Evolutionary conservation across 1,140 invertebrate species (phyloP), one percentile per base, ranked within the genome.

Genomic region (Drosophila aff.): DNA sequence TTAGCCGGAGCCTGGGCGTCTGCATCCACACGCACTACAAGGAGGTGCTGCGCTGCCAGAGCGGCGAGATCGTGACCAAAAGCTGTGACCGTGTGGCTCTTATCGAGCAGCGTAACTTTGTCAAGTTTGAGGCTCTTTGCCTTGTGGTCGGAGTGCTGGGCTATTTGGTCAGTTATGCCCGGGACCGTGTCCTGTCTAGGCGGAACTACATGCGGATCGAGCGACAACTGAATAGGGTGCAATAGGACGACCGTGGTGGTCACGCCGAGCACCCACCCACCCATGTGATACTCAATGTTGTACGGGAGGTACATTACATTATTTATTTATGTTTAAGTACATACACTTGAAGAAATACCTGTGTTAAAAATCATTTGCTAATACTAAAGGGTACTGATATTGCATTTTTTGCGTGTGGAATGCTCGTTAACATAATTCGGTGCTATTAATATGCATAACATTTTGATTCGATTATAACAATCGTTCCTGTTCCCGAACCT

Each of bases 121-220:
- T 97, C 95, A 96, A 96, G 83, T 98, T 98, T 92, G 96, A 97
- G 87, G 94, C 94, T 15, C 95, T 96, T 69, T 96, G 96, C 93
- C 96, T 97, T 81, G 91, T 95, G 0, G 60, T 96, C 36, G 95
- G 95, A 11, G 72, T 97, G 96, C 28, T 95, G 91, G 63, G 64
- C 81, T 92, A 91, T 31, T 61, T 91, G 16, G 57, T 87, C 4
- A 87, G 89, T 47, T 92, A 91, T 79, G 77, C 89, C 5, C 64
- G 92, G 1, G 84, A 93, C 63, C 78, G 92, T 18, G 62, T 91
- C 31, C 59, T 94, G 31, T 93, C 93, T 58, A 86, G 93, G 36
- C 79, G 94, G 9, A 93, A 93, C 57, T 78, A 94, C 61, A 81
- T 93, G 59, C 92, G 93, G 47, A 93, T 94, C 23, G 94, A 94